phyloP scores from a whole-genome alignment of 2,113 vertebrate species.

The Rhodinocichla rosea region DNA sequence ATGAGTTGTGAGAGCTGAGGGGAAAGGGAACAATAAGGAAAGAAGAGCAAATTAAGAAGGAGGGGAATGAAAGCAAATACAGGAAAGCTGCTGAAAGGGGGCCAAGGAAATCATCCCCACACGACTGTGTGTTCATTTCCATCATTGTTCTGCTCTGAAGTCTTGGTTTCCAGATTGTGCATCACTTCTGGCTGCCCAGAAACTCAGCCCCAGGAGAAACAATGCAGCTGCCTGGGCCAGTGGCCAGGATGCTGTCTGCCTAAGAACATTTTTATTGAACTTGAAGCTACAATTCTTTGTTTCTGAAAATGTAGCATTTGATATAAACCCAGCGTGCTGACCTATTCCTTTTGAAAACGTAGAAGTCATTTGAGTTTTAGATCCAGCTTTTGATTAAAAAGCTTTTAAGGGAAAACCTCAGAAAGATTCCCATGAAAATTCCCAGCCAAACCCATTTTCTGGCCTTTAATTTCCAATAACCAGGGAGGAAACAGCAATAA shows the following conservation, averaged over 20 bases:
- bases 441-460: not conserved
- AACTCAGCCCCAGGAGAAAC: not conserved
- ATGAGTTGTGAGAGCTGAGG: not conserved
- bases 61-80: not conserved
- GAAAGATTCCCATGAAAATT: not conserved
- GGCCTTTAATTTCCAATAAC: constrained; percentile 19
- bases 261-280: constrained; percentile 35
- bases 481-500: not conserved
- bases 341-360: not conserved
- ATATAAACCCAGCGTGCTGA: not conserved
- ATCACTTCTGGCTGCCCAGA: constrained; percentile 33
- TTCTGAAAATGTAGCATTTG: constrained; percentile 23
- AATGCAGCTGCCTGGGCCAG: constrained; percentile 43
- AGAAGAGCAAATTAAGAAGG: not conserved
- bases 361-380: not conserved
- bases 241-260: constrained; percentile 25
- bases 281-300: constrained; percentile 34
- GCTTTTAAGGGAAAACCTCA: constrained; percentile 25
- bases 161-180: constrained; percentile 13
- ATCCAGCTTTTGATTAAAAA: constrained; percentile 40
- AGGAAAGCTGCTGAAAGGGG: not conserved
- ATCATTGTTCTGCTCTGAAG: constrained; percentile 21
- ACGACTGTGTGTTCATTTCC: not conserved
- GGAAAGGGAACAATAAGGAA: not conserved
- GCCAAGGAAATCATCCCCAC: not conserved